Percentiles rank a stretch among this genome's conserved stretches.
These are phyloP conservation scores for Drosophila asahinai DNA, from an alignment of 1,140 invertebrate species.

Conservation along the genomic window DNA sequence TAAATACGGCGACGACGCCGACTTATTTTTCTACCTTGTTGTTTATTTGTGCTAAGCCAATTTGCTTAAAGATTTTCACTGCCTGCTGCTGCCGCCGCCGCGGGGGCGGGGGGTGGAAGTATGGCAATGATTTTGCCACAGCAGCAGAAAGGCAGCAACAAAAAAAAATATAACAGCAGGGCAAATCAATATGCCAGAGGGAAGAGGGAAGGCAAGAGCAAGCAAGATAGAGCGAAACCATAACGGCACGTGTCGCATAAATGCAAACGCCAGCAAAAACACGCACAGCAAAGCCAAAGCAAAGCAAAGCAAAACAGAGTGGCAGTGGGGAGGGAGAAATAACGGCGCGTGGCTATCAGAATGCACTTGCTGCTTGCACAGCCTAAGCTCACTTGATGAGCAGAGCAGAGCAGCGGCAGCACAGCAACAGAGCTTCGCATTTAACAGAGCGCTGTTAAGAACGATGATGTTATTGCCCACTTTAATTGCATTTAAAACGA, in stretches of 20 bases:
- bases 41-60: slow-evolving; percentile 76
- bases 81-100: background rate
- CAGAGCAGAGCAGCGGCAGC: background rate
- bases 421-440: background rate
- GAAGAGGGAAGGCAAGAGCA: slow-evolving; percentile 9
- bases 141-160: slow-evolving; percentile 19
- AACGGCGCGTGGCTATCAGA: slow-evolving; percentile 41
- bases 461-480: background rate
- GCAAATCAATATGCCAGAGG: slow-evolving; percentile 56
- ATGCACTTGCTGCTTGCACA: slow-evolving; percentile 29
- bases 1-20: background rate
- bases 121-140: slow-evolving; percentile 35
- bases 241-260: slow-evolving; percentile 60
- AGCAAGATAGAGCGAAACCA: slow-evolving; percentile 1
- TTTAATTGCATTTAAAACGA: slow-evolving; percentile 41
- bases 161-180: background rate
- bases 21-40: slow-evolving; percentile 44
- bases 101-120: background rate
- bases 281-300: slow-evolving; percentile 11
- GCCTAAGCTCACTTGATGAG: slow-evolving; percentile 7
- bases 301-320: slow-evolving; percentile 7
- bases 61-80: slow-evolving; percentile 67
- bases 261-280: slow-evolving; percentile 43
- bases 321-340: background rate
- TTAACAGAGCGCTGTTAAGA: slow-evolving; percentile 4